These are phyloP conservation scores for Microplitis mediator DNA, from an alignment of 1,140 invertebrate genomes.

Conservation along the genomic window DNA sequence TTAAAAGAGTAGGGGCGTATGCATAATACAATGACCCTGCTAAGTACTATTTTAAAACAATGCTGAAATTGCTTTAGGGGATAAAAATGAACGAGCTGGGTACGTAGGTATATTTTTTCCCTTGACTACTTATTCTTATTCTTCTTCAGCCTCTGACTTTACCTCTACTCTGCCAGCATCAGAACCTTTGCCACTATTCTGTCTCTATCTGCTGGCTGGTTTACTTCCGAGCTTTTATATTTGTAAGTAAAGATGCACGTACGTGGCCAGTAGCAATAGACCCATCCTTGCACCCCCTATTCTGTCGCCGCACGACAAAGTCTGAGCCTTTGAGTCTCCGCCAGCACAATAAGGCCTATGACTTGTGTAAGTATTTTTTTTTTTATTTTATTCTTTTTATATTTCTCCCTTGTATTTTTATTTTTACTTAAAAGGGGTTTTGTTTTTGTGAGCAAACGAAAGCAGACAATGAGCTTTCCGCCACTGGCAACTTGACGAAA, in stretches of 20 bases:
- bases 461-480: constrained; percentile 5
- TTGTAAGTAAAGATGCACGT: constrained; percentile 21
- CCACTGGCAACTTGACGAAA: neutral
- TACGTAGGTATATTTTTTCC: constrained; percentile 60
- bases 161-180: constrained; percentile 6
- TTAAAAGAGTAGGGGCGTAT: constrained; percentile 43
- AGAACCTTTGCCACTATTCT: too few species aligned
- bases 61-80: constrained; percentile 66
- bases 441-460: neutral
- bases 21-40: constrained; percentile 65
- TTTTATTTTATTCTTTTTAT: constrained; percentile 26
- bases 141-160: constrained; percentile 26
- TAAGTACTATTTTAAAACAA: constrained; percentile 66
- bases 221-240: constrained; percentile 40
- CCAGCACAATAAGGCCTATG: constrained; percentile 61
- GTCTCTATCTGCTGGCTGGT: too few species aligned
- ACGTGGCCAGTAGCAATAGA: constrained; percentile 49
- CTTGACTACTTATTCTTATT: constrained; percentile 42
- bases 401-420: constrained; percentile 5
- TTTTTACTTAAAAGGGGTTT: constrained; percentile 2
- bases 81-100: constrained; percentile 65
- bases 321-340: constrained; percentile 61
- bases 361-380: constrained; percentile 47
- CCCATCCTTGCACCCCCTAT: constrained; percentile 42
- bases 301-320: constrained; percentile 54